These are phyloP conservation scores for Leptopilina boulardi DNA, from an alignment of 1,140 invertebrate species.

Conservation along the genomic window DNA sequence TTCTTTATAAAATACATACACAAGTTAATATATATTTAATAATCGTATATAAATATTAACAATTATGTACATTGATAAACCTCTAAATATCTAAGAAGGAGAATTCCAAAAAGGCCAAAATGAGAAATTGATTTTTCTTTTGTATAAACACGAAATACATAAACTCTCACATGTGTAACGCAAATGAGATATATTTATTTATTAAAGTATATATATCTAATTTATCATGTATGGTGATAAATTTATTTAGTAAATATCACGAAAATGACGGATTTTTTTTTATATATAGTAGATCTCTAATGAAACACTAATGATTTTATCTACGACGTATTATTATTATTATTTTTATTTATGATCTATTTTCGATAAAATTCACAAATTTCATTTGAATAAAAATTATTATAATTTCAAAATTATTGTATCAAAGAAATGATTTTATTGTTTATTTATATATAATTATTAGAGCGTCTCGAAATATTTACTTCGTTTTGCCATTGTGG, in stretches of 20 bases:
- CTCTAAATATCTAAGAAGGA: background rate
- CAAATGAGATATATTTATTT: background rate
- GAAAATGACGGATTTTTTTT: background rate
- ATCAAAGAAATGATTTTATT: no score
- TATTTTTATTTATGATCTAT: background rate
- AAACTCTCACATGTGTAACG: constrained; percentile 8
- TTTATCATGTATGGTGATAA: background rate
- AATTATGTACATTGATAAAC: constrained; percentile 58
- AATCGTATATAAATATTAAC: constrained; percentile 54
- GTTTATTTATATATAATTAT: no score
- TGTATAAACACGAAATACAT: constrained; percentile 7
- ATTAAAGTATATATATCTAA: background rate
- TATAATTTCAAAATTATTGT: background rate
- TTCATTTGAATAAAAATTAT: background rate
- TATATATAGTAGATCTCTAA: background rate
- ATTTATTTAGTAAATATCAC: constrained; percentile 10
- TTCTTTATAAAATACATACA: constrained; percentile 51
- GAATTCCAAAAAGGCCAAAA: constrained; percentile 14
- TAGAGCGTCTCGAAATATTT: no score
- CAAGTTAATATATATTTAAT: constrained; percentile 11
- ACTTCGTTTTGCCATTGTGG: no score
- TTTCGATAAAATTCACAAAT: background rate
- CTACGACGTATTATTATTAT: background rate
- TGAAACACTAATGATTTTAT: background rate
- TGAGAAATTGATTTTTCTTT: constrained; percentile 28